Conservation (phyloP, 1,140 invertebrate species). For the Drosophila nikananu region DNA sequence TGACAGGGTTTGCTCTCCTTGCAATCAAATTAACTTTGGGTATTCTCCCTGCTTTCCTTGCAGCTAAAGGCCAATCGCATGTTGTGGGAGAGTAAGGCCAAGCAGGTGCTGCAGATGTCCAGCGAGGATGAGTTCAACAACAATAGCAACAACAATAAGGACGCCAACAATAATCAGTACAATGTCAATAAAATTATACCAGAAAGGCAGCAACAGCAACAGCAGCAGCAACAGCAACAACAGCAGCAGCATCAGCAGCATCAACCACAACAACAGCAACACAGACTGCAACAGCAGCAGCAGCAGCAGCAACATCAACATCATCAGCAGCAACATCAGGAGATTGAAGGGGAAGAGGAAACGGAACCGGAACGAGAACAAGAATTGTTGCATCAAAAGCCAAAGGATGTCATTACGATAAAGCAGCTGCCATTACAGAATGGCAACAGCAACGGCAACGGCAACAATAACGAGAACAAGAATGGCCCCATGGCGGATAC, state of each 20-base stretch:
- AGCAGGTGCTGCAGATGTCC: conserved; percentile 85
- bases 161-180: conserved; percentile 52
- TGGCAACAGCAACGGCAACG: conserved; percentile 36
- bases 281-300: conserved; percentile 28
- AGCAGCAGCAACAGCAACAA: conserved; percentile 16
- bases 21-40: neutral
- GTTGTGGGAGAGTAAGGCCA: conserved; percentile 87
- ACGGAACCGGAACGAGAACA: conserved; percentile 46
- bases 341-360: conserved; percentile 26
- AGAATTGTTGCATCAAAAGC: conserved; percentile 62
- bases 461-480: conserved; percentile 49
- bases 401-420: conserved; percentile 82
- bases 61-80: conserved; percentile 87
- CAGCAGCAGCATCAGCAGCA: conserved; percentile 2
- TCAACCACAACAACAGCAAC: conserved; percentile 1
- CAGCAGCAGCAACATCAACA: conserved; percentile 23
- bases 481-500: conserved; percentile 66
- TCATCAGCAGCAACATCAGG: conserved; percentile 12
- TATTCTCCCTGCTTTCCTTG: conserved; percentile 42
- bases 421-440: conserved; percentile 71
- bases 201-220: conserved; percentile 42
- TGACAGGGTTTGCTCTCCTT: neutral
- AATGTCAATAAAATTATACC: conserved; percentile 65
- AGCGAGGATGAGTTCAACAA: conserved; percentile 62
- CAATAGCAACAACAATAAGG: conserved; percentile 43